Evolutionary conservation across 2,888 invertebrate genomes (phyloP).

Genomic region (Andrena haemorrhoa): DNA sequence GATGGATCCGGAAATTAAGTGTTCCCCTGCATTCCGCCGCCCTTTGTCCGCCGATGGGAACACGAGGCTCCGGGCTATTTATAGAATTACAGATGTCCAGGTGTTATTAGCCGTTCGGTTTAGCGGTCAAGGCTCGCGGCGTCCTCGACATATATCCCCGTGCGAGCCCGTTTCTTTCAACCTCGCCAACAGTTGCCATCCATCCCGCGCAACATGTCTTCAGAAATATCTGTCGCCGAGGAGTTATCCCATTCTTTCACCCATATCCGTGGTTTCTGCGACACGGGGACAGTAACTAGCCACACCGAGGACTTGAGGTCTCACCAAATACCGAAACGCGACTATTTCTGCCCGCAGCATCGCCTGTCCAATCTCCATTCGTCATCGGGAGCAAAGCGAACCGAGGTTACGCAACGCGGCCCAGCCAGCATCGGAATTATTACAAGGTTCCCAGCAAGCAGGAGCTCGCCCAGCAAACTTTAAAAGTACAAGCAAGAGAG

Average conservation of each 20-base stretch:
- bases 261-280: no score
- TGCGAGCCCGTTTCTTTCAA: no score
- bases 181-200: no score
- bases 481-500: neutral
- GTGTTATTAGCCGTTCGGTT: neutral
- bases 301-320: no score
- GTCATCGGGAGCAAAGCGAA: neutral
- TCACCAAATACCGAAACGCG: neutral
- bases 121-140: neutral
- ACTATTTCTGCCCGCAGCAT: neutral
- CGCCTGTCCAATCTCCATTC: neutral
- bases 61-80: neutral
- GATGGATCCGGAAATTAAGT: slow-evolving; percentile 57
- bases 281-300: no score
- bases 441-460: neutral
- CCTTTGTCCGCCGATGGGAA: neutral
- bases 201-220: no score
- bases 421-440: neutral
- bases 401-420: neutral
- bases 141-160: no score
- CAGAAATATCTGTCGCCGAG: no score
- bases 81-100: slow-evolving; percentile 11
- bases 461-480: slow-evolving; percentile 2
- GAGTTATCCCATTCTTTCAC: no score
- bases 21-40: slow-evolving; percentile 2